A percentile compares a stretch with the other conserved stretches of the same genome.
Conservation (phyloP, 2,113 vertebrate species). For the Trogon surrucura region DNA sequence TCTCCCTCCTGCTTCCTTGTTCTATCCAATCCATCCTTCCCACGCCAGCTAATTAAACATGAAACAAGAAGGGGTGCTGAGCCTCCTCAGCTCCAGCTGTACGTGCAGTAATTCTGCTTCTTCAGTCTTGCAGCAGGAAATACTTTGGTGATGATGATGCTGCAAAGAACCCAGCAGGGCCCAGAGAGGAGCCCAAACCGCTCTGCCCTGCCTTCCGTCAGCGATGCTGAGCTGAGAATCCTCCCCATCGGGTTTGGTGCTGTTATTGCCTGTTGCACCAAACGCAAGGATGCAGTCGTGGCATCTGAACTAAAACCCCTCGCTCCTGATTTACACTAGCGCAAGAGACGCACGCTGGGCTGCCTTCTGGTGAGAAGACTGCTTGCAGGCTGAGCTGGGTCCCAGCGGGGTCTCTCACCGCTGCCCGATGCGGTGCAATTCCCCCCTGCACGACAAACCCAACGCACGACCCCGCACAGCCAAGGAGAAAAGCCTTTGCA, state of each 20-base stretch:
- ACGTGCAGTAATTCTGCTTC: not conserved
- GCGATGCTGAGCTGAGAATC: accelerated
- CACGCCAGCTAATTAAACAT: conserved; percentile 55
- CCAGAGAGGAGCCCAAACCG: not conserved
- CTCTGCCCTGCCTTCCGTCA: not conserved
- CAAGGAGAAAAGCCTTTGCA: not conserved
- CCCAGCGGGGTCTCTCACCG: not conserved
- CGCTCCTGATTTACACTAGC: not conserved
- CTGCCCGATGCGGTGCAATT: not conserved
- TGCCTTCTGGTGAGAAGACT: not conserved
- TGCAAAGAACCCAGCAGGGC: not conserved
- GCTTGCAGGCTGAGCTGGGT: not conserved
- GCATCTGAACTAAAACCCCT: accelerated
- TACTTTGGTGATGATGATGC: not conserved
- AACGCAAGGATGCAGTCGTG: not conserved
- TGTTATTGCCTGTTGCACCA: not conserved
- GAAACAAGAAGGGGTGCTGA: conserved; percentile 39
- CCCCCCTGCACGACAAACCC: not conserved
- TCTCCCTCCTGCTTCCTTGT: conserved; percentile 53
- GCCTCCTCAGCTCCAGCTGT: not conserved
- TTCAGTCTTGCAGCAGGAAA: not conserved
- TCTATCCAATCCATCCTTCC: conserved; percentile 38
- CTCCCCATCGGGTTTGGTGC: accelerated
- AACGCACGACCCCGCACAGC: accelerated
- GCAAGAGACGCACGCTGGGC: not conserved